phyloP scores from a whole-genome alignment of 2,888 invertebrate genomes.

The Apamea sordens region DNA sequence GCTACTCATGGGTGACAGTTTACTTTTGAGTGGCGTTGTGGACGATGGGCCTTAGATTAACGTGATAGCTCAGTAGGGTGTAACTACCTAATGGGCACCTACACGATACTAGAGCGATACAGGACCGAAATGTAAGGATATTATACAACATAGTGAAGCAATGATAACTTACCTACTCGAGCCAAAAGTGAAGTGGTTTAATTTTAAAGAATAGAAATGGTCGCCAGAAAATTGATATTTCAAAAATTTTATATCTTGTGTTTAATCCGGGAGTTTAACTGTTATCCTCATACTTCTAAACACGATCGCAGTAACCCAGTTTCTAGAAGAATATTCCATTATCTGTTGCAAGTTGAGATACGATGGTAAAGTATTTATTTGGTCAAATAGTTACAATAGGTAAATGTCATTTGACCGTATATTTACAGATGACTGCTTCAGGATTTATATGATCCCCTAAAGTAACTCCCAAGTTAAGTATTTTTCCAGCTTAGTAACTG shows the following conservation, averaged over 20 bases:
- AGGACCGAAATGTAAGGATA: background rate
- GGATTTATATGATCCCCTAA: background rate
- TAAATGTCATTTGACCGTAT: background rate
- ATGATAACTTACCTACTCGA: background rate
- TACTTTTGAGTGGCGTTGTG: background rate
- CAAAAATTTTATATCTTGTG: background rate
- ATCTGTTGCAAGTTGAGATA: background rate
- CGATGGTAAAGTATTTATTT: too few species aligned
- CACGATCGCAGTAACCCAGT: background rate
- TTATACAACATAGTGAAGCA: background rate
- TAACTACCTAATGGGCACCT: background rate
- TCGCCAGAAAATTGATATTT: background rate
- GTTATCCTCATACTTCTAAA: background rate
- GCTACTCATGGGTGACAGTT: background rate
- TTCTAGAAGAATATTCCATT: background rate
- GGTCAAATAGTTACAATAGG: background rate
- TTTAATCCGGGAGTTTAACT: background rate
- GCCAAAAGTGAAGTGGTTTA: background rate
- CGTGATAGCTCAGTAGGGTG: constrained; percentile 11
- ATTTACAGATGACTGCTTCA: background rate
- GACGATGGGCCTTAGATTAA: background rate
- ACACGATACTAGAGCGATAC: background rate
- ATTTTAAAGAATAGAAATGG: background rate
- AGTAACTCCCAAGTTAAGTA: background rate
- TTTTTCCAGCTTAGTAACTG: background rate